phyloP scores from a whole-genome alignment of 2,797 vertebrate species.

The Melanotaenia parkinsoni region DNA sequence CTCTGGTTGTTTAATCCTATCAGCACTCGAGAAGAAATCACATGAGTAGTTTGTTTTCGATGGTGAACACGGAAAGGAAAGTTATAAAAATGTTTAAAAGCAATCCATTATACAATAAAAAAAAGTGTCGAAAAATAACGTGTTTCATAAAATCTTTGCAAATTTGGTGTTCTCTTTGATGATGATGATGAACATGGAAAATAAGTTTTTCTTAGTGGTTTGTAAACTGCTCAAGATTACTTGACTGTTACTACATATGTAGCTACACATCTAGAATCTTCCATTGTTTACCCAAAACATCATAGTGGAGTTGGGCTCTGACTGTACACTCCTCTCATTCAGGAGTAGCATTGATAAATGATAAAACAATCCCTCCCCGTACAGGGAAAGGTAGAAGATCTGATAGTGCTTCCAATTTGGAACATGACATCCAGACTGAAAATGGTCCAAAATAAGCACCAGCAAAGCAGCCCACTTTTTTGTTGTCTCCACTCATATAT shows the following conservation, averaged over 20 bases:
- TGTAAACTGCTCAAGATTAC: too few relatives aligned
- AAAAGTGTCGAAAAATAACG: too few relatives aligned
- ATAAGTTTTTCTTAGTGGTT: too few relatives aligned
- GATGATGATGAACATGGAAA: too few relatives aligned
- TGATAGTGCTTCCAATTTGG: not conserved
- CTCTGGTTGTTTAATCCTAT: conserved; percentile 49
- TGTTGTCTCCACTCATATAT: not conserved
- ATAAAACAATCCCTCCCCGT: conserved; percentile 3
- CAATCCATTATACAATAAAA: too few relatives aligned
- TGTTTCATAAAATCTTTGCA: too few relatives aligned
- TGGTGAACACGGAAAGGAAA: not conserved
- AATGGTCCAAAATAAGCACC: not conserved
- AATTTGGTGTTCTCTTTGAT: too few relatives aligned
- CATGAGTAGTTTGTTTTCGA: conserved; percentile 13
- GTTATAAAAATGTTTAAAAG: too few relatives aligned
- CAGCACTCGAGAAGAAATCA: not conserved
- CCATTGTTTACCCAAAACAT: not conserved
- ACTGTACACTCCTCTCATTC: not conserved
- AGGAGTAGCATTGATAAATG: not conserved
- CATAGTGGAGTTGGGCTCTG: not conserved
- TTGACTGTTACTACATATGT: not conserved
- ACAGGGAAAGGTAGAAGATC: not conserved
- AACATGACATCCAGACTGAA: not conserved
- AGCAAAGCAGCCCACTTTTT: not conserved
- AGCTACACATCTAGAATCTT: conserved; percentile 24